Evolutionary conservation across 2,113 vertebrate species (phyloP).

Genomic region (Sula dactylatra): DNA sequence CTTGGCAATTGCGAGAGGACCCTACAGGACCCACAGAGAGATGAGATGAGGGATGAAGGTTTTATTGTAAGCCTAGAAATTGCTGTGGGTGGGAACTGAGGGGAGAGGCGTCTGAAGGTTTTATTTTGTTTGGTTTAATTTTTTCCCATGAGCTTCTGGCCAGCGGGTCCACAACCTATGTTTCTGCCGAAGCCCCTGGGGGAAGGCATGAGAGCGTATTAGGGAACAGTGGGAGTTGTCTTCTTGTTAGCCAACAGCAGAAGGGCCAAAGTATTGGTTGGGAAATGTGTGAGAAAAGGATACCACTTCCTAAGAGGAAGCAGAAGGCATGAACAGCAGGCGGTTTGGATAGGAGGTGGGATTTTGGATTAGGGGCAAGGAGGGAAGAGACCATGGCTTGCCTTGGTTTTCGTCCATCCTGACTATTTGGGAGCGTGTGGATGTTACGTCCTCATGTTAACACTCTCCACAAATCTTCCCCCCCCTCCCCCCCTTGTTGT

Average conservation of each 20-base stretch:
- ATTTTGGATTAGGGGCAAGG: background rate
- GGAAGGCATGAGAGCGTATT: background rate
- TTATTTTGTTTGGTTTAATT: background rate
- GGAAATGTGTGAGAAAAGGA: background rate
- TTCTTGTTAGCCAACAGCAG: constrained; percentile 12
- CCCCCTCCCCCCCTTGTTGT: background rate
- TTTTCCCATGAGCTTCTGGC: background rate
- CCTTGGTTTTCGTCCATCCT: background rate
- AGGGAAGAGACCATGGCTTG: background rate
- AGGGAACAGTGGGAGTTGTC: background rate
- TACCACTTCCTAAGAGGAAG: background rate
- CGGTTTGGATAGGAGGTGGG: background rate
- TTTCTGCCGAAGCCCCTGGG: background rate
- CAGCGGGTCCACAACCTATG: background rate
- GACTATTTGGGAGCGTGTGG: background rate
- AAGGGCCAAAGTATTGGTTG: background rate
- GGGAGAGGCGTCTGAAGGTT: background rate
- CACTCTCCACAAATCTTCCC: background rate
- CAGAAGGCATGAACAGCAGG: constrained; percentile 13
- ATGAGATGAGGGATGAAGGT: background rate
- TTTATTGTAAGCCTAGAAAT: background rate
- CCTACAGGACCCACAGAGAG: background rate
- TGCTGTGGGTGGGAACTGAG: background rate
- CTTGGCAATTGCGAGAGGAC: background rate
- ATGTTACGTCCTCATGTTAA: background rate